Evolutionary conservation across 1,140 invertebrate species (phyloP), one percentile per base, ranked within the genome.

Genomic region (Xylocopa sonorina): DNA sequence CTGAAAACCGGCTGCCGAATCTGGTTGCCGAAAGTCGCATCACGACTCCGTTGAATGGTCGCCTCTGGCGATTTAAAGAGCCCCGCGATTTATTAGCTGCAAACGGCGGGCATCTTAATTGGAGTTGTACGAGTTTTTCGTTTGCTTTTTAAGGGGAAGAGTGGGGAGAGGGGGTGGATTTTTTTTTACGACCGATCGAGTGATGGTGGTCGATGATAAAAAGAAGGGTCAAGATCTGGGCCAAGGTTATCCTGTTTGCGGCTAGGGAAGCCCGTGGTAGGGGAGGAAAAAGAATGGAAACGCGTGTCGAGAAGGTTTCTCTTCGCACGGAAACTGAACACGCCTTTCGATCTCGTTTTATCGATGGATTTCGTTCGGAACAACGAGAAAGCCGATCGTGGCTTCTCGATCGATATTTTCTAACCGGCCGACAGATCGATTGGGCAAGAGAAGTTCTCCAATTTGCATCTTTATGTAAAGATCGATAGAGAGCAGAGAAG

Each of bases 211-310:
- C 41, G 63, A 14, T 57, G 71, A 85, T 60, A 58, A 85, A 85
- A 85, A 78, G 55, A 80, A 81, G 73, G 72, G 85, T 86, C 84
- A 86, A 86, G 76, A 86, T 85, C 84, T 82, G 69, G 83, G 84
- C 84, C 84, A 86, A 86, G 84, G 83, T 86, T 86, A 82, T 72
- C 41, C 57, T 57, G 51, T 55, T 51, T 18, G 32, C 27, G 24
- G 24, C 32, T 71, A 32, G 67, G 41, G 46, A 73, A 55, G 32
- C 18, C 10, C 12, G 29, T 24, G 50, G 53, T 50, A 34, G 48
- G 62, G 51, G 58, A 50, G 38, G 18, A 75, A 79, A 74, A 74
- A 27, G 78, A 74, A 58, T 43, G 69, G 50, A 72, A 57, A 79
- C 24, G 51, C 50, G 50, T 38, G 60, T 57, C 41, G 51, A 38